A percentile compares a stretch with the other conserved stretches of the same genome.
phyloP scores from a whole-genome alignment of 2,797 vertebrate species.

The Gastrophryne carolinensis region DNA sequence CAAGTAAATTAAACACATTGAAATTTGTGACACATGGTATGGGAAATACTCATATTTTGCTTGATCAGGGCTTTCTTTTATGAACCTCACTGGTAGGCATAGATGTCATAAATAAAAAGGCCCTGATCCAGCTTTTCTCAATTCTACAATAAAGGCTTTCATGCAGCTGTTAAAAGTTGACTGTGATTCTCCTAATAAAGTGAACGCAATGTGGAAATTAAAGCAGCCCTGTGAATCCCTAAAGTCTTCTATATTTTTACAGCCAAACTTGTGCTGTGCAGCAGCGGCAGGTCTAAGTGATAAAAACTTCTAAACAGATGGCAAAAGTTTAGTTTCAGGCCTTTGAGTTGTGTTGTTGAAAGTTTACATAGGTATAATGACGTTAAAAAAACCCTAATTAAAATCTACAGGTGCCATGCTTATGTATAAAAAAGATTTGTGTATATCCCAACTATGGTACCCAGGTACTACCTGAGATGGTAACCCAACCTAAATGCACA shows the following conservation, averaged over 20 bases:
- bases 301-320: slow-evolving; percentile 40
- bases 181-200: slow-evolving; percentile 40
- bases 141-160: slow-evolving; percentile 23
- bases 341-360: slow-evolving; percentile 24
- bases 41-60: slow-evolving; percentile 25
- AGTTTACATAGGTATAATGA: background rate
- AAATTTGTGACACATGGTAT: background rate
- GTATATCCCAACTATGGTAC: too few species aligned
- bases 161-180: slow-evolving; percentile 37
- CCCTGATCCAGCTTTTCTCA: slow-evolving; percentile 2
- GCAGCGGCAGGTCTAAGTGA: slow-evolving; percentile 8
- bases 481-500: too few species aligned
- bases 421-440: too few species aligned
- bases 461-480: too few species aligned
- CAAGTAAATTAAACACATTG: slow-evolving; percentile 19
- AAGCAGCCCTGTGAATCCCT: slow-evolving; percentile 35
- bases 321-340: slow-evolving; percentile 21
- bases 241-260: slow-evolving; percentile 38
- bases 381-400: too few species aligned
- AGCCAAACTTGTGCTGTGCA: background rate
- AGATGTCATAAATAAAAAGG: slow-evolving; percentile 32
- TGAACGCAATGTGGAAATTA: slow-evolving; percentile 36
- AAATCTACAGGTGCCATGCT: too few species aligned
- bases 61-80: slow-evolving; percentile 40
- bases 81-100: slow-evolving; percentile 9